Evolutionary conservation across 1,140 invertebrate genomes (phyloP).

Genomic region (Eulimnadia texana): DNA sequence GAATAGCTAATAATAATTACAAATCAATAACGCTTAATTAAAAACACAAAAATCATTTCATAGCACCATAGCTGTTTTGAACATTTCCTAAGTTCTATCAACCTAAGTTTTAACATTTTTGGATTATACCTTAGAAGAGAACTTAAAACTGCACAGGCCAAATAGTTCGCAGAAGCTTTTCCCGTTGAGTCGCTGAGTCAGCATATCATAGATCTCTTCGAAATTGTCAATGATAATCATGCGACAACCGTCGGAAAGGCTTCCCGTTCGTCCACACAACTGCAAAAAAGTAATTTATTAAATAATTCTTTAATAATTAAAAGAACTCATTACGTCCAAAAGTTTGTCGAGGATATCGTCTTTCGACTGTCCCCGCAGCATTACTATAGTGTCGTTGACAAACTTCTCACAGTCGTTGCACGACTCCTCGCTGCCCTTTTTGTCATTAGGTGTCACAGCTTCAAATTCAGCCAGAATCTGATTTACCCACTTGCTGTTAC

Average conservation of each 20-base stretch:
- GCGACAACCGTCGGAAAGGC: conserved; percentile 60
- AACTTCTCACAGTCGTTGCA: conserved; percentile 17
- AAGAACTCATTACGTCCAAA: conserved; percentile 22
- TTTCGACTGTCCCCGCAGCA: conserved; percentile 16
- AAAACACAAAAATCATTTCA: too few relatives aligned
- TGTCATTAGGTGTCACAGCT: not conserved
- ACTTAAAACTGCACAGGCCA: conserved; percentile 43
- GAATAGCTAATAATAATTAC: not conserved
- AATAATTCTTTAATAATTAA: not conserved
- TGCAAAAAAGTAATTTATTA: conserved; percentile 17
- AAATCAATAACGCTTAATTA: not conserved
- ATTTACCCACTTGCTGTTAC: conserved; percentile 59
- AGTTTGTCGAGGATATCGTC: conserved; percentile 16
- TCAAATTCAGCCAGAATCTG: conserved; percentile 38
- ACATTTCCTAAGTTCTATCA: too few relatives aligned
- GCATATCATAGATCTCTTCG: conserved; percentile 43
- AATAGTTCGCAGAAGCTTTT: conserved; percentile 53
- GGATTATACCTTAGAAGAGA: not conserved
- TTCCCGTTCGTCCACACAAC: conserved; percentile 49
- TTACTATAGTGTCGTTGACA: conserved; percentile 15
- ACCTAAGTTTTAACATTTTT: too few relatives aligned
- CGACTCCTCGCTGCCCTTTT: not conserved
- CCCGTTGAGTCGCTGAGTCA: conserved; percentile 45
- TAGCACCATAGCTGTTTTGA: too few relatives aligned
- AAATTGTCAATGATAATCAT: conserved; percentile 53